Conservation (phyloP, 2,888 invertebrate genomes). For the Drosophila histrio region DNA sequence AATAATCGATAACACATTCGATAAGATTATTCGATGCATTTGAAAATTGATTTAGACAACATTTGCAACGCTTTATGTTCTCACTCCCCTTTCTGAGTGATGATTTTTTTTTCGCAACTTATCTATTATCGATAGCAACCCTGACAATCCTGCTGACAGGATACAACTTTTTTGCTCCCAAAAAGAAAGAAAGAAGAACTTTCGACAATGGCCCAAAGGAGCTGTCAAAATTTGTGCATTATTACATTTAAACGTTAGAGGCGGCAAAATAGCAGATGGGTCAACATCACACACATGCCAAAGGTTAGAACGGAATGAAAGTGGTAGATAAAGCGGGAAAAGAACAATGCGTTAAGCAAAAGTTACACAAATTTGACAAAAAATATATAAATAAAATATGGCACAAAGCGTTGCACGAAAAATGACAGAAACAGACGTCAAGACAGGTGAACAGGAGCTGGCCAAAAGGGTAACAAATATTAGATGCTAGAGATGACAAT, state of each 20-base stretch:
- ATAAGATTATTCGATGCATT: background rate
- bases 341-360: slow-evolving; percentile 49
- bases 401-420: slow-evolving; percentile 44
- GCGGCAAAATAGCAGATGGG: slow-evolving; percentile 1
- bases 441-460: slow-evolving; percentile 51
- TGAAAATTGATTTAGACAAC: background rate
- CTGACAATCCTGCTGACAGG: slow-evolving; percentile 13
- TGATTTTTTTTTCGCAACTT: background rate
- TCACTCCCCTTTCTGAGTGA: background rate
- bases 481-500: slow-evolving; percentile 16
- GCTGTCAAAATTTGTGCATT: slow-evolving; percentile 70
- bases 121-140: slow-evolving; percentile 33
- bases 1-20: background rate
- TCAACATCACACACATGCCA: slow-evolving; percentile 4
- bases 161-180: background rate
- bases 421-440: slow-evolving; percentile 59
- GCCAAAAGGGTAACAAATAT: slow-evolving; percentile 51
- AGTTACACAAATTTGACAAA: slow-evolving; percentile 75
- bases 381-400: slow-evolving; percentile 79
- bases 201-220: slow-evolving; percentile 63
- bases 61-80: background rate
- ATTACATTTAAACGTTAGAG: slow-evolving; percentile 59
- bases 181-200: slow-evolving; percentile 16
- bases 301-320: background rate
- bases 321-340: background rate